A percentile compares a stretch with the other conserved stretches of the same genome.
phyloP scores from a whole-genome alignment of 1,140 invertebrate genomes.

The Nasonia giraulti region DNA sequence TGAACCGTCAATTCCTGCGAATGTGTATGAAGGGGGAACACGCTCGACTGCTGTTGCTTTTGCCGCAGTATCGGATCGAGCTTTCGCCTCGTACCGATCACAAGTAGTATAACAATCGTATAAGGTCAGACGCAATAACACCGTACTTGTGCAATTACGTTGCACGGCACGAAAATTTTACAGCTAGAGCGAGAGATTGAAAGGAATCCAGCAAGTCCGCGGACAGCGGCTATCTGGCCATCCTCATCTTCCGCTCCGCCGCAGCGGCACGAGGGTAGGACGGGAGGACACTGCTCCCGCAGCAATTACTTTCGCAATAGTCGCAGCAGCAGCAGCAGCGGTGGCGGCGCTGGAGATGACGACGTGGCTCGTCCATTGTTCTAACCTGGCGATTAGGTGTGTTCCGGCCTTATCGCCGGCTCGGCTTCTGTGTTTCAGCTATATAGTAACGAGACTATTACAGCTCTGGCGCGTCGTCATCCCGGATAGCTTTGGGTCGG shows the following conservation, averaged over 20 bases:
- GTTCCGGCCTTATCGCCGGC: conserved; percentile 62
- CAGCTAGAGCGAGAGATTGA: background rate
- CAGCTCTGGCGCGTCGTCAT: background rate
- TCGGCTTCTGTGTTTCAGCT: conserved; percentile 45
- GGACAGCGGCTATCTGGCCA: conserved; percentile 17
- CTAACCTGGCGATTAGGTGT: conserved; percentile 67
- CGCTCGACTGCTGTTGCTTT: background rate
- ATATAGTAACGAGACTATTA: background rate
- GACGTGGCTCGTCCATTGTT: conserved; percentile 70
- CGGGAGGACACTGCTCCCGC: conserved; percentile 39
- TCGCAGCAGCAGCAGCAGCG: conserved; percentile 49
- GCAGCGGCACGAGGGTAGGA: conserved; percentile 27
- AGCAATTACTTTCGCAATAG: conserved; percentile 72
- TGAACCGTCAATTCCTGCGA: conserved; percentile 3
- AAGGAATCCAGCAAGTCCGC: conserved; percentile 40
- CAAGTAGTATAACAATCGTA: background rate
- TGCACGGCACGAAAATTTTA: too few relatives aligned
- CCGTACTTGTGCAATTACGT: background rate
- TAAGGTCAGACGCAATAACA: background rate
- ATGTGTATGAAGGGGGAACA: too few relatives aligned
- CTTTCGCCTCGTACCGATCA: background rate
- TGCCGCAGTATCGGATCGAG: background rate
- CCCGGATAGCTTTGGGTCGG: too few relatives aligned
- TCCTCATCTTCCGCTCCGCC: conserved; percentile 46
- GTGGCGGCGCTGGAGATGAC: background rate